Conservation (phyloP, 1,140 invertebrate species). For the Nasonia giraulti region DNA sequence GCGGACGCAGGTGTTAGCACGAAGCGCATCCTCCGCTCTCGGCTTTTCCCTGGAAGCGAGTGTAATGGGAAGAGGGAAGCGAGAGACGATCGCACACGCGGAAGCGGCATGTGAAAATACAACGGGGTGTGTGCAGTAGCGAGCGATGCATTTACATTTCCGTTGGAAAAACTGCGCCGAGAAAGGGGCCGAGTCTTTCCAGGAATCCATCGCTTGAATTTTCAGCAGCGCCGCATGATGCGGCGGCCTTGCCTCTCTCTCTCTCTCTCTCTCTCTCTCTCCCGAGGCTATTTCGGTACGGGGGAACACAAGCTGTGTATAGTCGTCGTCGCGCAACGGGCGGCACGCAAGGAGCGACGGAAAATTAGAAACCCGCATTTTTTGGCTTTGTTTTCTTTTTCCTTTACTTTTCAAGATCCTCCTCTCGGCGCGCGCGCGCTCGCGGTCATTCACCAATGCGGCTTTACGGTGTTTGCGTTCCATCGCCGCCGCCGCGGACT, state of each 20-base stretch:
- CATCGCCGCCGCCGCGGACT: slow-evolving; percentile 53
- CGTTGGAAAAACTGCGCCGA: background rate
- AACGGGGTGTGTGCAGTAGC: background rate
- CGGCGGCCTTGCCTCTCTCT: background rate
- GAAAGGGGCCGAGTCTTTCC: slow-evolving; percentile 10
- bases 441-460: slow-evolving; percentile 55
- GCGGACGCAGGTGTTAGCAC: background rate
- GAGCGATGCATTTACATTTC: background rate
- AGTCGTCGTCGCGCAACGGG: background rate
- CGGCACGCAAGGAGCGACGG: background rate
- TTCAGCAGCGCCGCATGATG: background rate
- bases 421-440: background rate
- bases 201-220: slow-evolving; percentile 20
- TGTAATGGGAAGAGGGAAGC: background rate
- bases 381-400: background rate
- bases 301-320: too few relatives aligned
- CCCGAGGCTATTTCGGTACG: slow-evolving; percentile 3
- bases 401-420: slow-evolving; percentile 31
- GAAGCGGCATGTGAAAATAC: slow-evolving; percentile 4
- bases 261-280: background rate
- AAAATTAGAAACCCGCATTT: slow-evolving; percentile 30
- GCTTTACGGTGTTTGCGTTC: slow-evolving; percentile 51
- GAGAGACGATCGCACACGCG: background rate
- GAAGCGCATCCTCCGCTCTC: slow-evolving; percentile 5
- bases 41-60: background rate